Percentiles rank a stretch among this genome's conserved stretches.
These are phyloP conservation scores for Chrysina gloriosa DNA, from an alignment of 2,888 invertebrate genomes.

Conservation along the genomic window DNA sequence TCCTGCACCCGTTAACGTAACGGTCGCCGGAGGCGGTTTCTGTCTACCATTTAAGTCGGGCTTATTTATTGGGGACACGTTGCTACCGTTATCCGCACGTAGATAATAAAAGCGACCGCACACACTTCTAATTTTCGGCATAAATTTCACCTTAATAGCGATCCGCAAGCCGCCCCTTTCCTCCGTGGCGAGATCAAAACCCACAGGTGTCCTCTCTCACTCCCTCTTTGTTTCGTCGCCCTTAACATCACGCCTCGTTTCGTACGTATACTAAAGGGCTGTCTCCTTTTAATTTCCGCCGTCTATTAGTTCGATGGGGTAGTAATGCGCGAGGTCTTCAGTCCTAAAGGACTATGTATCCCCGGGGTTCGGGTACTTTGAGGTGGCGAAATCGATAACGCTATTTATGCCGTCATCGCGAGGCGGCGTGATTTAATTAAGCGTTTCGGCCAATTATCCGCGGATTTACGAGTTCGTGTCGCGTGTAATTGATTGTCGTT, in stretches of 20 bases:
- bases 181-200: constrained; percentile 19
- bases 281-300: constrained; percentile 30
- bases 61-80: constrained; percentile 35
- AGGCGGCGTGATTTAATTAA: constrained; percentile 14
- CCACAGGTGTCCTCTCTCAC: constrained; percentile 30
- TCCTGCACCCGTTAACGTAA: constrained; percentile 28
- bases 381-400: background rate
- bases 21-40: constrained; percentile 4
- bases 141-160: constrained; percentile 34
- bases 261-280: constrained; percentile 4
- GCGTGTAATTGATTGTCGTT: no score
- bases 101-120: constrained; percentile 25
- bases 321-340: constrained; percentile 12
- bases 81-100: constrained; percentile 26
- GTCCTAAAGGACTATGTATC: background rate
- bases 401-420: background rate
- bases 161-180: constrained; percentile 11
- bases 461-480: background rate
- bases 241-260: constrained; percentile 1
- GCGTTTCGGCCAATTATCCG: constrained; percentile 2
- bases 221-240: background rate
- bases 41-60: constrained; percentile 10
- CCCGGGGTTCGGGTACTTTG: background rate
- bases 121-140: constrained; percentile 34
- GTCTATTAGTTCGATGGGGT: constrained; percentile 25